phyloP scores from a whole-genome alignment of 2,113 vertebrate genomes.

The Neofelis nebulosa region DNA sequence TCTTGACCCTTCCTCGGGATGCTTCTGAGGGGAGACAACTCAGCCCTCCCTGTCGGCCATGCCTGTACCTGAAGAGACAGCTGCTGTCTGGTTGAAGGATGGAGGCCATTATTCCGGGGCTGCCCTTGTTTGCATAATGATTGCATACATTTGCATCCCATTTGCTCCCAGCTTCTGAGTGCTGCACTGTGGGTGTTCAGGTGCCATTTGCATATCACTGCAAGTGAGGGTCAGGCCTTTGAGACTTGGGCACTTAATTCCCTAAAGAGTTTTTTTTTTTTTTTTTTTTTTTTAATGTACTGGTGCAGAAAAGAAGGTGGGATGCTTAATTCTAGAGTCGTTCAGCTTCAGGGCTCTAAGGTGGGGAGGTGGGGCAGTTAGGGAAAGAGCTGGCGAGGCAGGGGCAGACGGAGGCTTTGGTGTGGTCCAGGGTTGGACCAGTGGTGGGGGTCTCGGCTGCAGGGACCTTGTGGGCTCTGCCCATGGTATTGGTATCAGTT shows the following conservation, averaged over 20 bases:
- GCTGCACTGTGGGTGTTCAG: conserved; percentile 28
- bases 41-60: background rate
- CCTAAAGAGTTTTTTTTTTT: conserved; percentile 47
- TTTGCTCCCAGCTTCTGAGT: conserved; percentile 50
- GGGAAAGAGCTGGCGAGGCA: background rate
- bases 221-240: conserved; percentile 56
- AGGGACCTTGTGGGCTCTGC: background rate
- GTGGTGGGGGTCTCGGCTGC: background rate
- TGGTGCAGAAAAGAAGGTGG: conserved; percentile 31
- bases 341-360: background rate
- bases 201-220: conserved; percentile 57
- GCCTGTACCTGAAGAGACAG: conserved; percentile 42
- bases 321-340: conserved; percentile 14
- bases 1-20: conserved; percentile 26
- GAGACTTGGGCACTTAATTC: conserved; percentile 46
- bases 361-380: background rate
- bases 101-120: conserved; percentile 30
- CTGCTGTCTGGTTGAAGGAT: conserved; percentile 55
- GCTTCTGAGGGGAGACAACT: background rate
- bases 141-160: conserved; percentile 60
- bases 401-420: background rate
- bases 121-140: conserved; percentile 73
- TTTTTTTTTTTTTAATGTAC: background rate
- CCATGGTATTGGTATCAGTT: background rate
- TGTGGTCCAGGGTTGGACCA: background rate